phyloP scores from a whole-genome alignment of 2,888 invertebrate species.

The Melieria picta region DNA sequence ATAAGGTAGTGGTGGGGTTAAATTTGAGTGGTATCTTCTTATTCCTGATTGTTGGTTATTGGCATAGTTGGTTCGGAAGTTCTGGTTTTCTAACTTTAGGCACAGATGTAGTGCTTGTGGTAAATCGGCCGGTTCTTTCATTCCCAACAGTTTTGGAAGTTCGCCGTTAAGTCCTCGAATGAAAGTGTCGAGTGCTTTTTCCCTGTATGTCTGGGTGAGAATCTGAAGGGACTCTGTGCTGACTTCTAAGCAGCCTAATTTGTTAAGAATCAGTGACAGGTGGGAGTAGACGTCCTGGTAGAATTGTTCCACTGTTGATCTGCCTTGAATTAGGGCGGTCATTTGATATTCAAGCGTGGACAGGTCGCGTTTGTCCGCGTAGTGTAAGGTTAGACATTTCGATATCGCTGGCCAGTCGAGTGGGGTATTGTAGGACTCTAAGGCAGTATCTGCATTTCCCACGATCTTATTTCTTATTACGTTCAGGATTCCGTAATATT shows the following conservation, averaged over 20 bases:
- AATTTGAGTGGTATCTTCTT: slow-evolving; percentile 19
- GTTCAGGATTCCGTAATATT: too few relatives aligned
- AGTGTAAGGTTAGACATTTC: slow-evolving; percentile 11
- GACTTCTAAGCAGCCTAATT: slow-evolving; percentile 42
- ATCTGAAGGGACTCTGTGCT: slow-evolving; percentile 33
- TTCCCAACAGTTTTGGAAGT: neutral
- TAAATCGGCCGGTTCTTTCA: neutral
- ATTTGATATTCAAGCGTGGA: slow-evolving; percentile 34
- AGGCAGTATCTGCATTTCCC: slow-evolving; percentile 26
- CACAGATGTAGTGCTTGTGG: too few relatives aligned
- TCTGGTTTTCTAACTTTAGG: slow-evolving; percentile 11
- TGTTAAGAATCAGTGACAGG: slow-evolving; percentile 43
- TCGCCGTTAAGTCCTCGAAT: slow-evolving; percentile 24
- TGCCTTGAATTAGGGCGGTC: slow-evolving; percentile 35
- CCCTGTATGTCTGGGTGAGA: slow-evolving; percentile 38
- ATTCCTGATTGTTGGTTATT: slow-evolving; percentile 17
- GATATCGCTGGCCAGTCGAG: slow-evolving; percentile 21
- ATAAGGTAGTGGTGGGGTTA: neutral
- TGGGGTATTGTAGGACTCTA: slow-evolving; percentile 33
- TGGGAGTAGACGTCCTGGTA: slow-evolving; percentile 43
- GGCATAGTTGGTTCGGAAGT: slow-evolving; percentile 15
- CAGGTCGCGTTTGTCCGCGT: slow-evolving; percentile 27
- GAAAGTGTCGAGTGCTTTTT: slow-evolving; percentile 45
- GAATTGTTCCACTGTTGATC: slow-evolving; percentile 37
- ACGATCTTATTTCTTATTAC: slow-evolving; percentile 19